Conservation (phyloP, 1,140 invertebrate genomes). For the Diplogasteroides magnus region DNA sequence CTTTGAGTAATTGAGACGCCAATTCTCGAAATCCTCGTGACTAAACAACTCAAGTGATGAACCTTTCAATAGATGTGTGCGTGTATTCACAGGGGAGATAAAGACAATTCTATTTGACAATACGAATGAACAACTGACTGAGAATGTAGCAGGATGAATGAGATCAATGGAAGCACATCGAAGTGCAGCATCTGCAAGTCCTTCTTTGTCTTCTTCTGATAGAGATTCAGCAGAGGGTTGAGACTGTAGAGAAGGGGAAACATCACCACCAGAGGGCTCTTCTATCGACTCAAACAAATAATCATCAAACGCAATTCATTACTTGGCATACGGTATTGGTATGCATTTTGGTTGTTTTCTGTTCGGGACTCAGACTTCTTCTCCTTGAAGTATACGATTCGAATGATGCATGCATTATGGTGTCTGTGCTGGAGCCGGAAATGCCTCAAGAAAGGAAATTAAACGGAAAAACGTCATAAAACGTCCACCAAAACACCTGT, state of each 20-base stretch:
- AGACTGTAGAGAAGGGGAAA: constrained; percentile 5
- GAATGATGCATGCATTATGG: not conserved
- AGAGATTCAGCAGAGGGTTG: constrained; percentile 34
- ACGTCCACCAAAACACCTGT: too few relatives aligned
- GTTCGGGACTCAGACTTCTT: constrained; percentile 1
- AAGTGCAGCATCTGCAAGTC: constrained; percentile 46
- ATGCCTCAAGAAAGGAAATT: too few relatives aligned
- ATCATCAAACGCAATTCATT: constrained; percentile 12
- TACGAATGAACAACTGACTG: constrained; percentile 3
- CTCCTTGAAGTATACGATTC: not conserved
- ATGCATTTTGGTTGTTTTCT: constrained; percentile 7
- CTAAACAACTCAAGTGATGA: not conserved
- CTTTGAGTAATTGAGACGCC: not conserved
- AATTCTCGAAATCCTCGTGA: not conserved
- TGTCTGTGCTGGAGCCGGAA: not conserved
- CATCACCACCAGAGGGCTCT: not conserved
- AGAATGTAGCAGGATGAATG: constrained; percentile 41
- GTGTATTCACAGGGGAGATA: too few relatives aligned
- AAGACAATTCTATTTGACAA: too few relatives aligned
- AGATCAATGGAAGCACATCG: constrained; percentile 49
- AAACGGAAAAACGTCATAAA: too few relatives aligned
- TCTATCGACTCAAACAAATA: constrained; percentile 16
- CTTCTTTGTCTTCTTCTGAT: constrained; percentile 40
- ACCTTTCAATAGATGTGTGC: too few relatives aligned
- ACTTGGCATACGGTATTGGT: constrained; percentile 7